These are phyloP conservation scores for Pegoplata infirma DNA, from an alignment of 2,888 invertebrate species.

Conservation along the genomic window DNA sequence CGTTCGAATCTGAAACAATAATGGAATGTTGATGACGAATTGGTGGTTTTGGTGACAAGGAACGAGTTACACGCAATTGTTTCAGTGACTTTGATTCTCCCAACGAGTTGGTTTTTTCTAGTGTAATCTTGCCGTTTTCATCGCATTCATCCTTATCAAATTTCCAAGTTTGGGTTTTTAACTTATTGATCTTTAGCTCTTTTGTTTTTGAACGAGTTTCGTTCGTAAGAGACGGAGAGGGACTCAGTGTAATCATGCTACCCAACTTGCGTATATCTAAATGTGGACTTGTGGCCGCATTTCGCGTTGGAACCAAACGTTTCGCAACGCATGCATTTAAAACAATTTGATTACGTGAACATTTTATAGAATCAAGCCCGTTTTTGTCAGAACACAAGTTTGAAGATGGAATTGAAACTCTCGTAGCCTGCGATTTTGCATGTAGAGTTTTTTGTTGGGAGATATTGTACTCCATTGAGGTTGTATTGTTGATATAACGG, in stretches of 20 bases:
- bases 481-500: conserved; percentile 69
- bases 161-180: conserved; percentile 71
- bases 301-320: conserved; percentile 74
- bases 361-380: neutral
- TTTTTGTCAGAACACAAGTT: conserved; percentile 58
- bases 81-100: conserved; percentile 70
- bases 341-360: neutral
- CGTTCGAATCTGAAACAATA: conserved; percentile 69
- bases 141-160: neutral
- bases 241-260: conserved; percentile 40
- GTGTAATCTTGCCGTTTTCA: conserved; percentile 38
- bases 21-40: conserved; percentile 71
- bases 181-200: conserved; percentile 7
- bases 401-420: conserved; percentile 21
- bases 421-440: conserved; percentile 17
- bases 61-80: conserved; percentile 69
- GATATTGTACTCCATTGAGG: neutral
- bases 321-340: conserved; percentile 32
- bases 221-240: conserved; percentile 21
- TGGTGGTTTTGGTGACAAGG: conserved; percentile 70
- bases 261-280: conserved; percentile 77
- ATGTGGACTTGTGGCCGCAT: conserved; percentile 76
- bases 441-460: neutral
- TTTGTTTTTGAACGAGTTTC: neutral
- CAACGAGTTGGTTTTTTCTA: conserved; percentile 71